phyloP scores from a whole-genome alignment of 2,888 invertebrate genomes.

The Syritta pipiens region DNA sequence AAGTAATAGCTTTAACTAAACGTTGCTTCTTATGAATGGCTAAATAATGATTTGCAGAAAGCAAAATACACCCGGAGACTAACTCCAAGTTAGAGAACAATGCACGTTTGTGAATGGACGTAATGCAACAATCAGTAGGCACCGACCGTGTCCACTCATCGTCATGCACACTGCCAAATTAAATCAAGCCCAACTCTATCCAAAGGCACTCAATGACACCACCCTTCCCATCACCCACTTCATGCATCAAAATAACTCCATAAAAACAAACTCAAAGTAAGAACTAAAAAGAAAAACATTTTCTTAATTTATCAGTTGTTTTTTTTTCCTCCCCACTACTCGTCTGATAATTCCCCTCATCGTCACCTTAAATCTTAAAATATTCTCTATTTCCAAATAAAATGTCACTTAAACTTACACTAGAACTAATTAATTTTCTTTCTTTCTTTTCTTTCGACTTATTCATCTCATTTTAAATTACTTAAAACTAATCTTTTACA shows the following conservation, averaged over 20 bases:
- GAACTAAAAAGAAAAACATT: not conserved
- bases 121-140: no score
- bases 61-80: no score
- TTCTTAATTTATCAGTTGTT: slow-evolving; percentile 29
- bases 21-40: no score
- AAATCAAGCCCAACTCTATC: no score
- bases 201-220: no score
- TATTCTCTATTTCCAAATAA: not conserved
- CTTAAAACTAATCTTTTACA: slow-evolving; percentile 12
- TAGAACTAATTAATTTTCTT: not conserved
- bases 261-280: not conserved
- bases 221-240: no score
- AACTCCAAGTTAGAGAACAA: no score
- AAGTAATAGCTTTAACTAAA: no score
- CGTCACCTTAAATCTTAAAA: not conserved
- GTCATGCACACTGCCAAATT: no score
- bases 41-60: no score
- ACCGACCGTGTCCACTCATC: no score
- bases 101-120: no score
- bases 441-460: not conserved
- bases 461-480: not conserved
- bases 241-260: not conserved
- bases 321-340: not conserved
- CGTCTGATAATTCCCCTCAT: not conserved
- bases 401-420: not conserved